A percentile compares a stretch with the other conserved stretches of the same genome.
Conservation (phyloP, 2,113 vertebrate species). For the Gallinago undulata region DNA sequence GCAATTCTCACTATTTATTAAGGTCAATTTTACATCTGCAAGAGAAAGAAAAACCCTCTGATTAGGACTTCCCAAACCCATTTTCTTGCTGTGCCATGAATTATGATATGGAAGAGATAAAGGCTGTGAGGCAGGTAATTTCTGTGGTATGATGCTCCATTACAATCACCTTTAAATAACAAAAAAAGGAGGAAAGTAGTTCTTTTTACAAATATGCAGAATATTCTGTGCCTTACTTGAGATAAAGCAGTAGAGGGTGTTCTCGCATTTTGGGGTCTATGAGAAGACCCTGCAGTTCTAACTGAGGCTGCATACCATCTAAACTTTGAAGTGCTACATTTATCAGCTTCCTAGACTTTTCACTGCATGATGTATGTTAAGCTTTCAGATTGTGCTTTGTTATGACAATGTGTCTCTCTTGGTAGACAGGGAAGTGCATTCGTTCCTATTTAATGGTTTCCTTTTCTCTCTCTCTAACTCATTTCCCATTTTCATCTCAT, state of each 20-base stretch:
- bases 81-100: background rate
- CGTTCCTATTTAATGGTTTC: conserved; percentile 62
- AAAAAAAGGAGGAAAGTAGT: background rate
- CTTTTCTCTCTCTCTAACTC: conserved; percentile 74
- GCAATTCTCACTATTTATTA: background rate
- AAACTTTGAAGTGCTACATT: background rate
- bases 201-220: background rate
- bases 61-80: background rate
- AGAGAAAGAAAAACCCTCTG: background rate
- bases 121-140: background rate
- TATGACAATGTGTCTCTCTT: background rate
- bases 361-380: background rate
- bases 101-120: background rate
- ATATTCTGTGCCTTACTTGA: background rate
- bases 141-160: background rate
- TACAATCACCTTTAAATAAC: background rate
- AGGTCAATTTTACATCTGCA: background rate
- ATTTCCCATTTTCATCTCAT: conserved; percentile 62
- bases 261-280: background rate
- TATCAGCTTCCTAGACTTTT: background rate
- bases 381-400: background rate
- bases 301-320: background rate
- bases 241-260: background rate
- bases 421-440: background rate
- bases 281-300: background rate